Evolutionary conservation across 2,888 invertebrate species (phyloP), one percentile per base, ranked within the genome.

Genomic region (Balanococcus diminutus): DNA sequence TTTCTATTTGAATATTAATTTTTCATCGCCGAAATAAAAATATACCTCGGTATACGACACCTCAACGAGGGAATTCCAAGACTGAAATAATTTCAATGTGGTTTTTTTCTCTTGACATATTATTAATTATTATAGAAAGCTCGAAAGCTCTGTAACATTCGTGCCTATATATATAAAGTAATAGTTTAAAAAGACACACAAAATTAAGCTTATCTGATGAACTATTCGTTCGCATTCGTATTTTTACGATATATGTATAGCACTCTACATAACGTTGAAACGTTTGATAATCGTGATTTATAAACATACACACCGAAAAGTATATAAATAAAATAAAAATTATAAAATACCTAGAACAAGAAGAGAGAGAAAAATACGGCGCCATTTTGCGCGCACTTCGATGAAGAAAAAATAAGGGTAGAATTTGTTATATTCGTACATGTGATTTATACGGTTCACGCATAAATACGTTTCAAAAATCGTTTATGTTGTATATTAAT

Each of bases 391-490:
- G 28, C 28, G 25, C 19, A 19, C 22, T 67, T 28, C 11, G 61
- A 67, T 28, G 61, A 28, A 67, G 28, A 67, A 56, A 25, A 67
- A 19, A 51, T 42, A 25, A 28, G 61, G 61, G 22, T 67, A 67
- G 25, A 67, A 67, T 67, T 67, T 67, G 61, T 67, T 67, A 51
- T 51, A 51, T 51, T 67, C 61, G 61, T 67, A 28, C n/a, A n/a
- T 67, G 81, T 81, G 81, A 81, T 81, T 81, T 81, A 81, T 81
- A 81, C 25, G 39, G 22, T 81, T 81, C 22, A 42, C 42, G 81
- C 81, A 42, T 81, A 81, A 81, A 81, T 81, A 81, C 42, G 81
- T 81, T 81, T 81, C 81, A 39, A 81, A 81, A 81, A 81, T 81
- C 81, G 81, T 81, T 81, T 81, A 81, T 42, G 81, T 39, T 42